Conservation (phyloP, 2,113 vertebrate genomes). For the Piaya cayana region DNA sequence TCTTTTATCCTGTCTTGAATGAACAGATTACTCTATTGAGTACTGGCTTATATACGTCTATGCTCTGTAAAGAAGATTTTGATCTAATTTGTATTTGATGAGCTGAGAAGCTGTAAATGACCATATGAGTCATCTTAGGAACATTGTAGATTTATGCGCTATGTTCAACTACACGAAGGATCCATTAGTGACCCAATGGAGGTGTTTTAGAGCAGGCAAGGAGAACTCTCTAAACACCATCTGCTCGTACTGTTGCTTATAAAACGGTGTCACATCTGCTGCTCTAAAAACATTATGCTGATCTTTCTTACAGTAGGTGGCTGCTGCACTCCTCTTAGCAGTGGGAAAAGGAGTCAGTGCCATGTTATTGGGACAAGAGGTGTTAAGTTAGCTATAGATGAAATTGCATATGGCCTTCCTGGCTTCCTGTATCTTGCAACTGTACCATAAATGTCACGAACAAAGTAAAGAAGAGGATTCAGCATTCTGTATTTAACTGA, state of each 20-base stretch:
- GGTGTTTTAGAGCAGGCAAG: slow-evolving; percentile 58
- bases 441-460: background rate
- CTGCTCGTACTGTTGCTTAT: slow-evolving; percentile 47
- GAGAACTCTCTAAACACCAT: slow-evolving; percentile 63
- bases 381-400: background rate
- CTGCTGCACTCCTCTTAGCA: background rate
- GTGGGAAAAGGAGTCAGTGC: background rate
- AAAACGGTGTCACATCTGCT: slow-evolving; percentile 66
- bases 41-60: background rate
- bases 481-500: background rate
- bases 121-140: slow-evolving; percentile 27
- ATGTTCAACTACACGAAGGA: background rate
- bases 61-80: background rate
- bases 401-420: background rate
- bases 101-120: slow-evolving; percentile 60
- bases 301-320: background rate
- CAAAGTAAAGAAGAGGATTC: background rate
- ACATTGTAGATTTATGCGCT: slow-evolving; percentile 1
- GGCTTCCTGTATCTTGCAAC: background rate
- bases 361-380: background rate
- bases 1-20: slow-evolving; percentile 1
- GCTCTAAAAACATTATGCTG: slow-evolving; percentile 57
- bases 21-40: background rate
- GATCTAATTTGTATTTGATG: slow-evolving; percentile 60
- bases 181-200: slow-evolving; percentile 57